Conservation (phyloP, 2,113 vertebrate genomes). For the Isichthys henryi region DNA sequence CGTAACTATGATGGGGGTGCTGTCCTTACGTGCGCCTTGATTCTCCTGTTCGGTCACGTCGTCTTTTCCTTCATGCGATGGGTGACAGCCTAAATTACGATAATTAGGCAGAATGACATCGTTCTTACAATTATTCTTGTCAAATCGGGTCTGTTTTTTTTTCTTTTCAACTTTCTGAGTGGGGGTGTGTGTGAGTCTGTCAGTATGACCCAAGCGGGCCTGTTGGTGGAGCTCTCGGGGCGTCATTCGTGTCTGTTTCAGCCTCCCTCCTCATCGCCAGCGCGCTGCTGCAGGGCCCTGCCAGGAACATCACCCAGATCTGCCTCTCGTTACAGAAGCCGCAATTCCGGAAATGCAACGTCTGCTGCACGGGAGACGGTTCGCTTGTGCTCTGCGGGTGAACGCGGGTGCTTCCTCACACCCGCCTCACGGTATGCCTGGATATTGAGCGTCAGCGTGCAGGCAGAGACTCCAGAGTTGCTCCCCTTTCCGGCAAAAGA, state of each 20-base stretch:
- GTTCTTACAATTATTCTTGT: background rate
- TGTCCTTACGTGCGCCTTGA: slow-evolving; percentile 37
- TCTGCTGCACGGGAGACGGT: background rate
- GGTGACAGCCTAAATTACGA: background rate
- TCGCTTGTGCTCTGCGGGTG: background rate
- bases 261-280: background rate
- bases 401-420: background rate
- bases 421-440: background rate
- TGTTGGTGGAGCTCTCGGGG: background rate
- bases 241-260: background rate
- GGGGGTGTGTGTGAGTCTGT: background rate
- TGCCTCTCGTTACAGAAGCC: background rate
- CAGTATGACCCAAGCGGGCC: background rate
- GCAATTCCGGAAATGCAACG: background rate
- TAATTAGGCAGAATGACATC: background rate
- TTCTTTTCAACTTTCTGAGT: background rate
- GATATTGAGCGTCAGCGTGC: background rate
- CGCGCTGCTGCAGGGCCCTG: background rate
- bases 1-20: slow-evolving; percentile 52
- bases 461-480: background rate
- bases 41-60: background rate
- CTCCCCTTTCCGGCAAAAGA: background rate
- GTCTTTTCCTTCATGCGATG: background rate
- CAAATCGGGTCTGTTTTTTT: background rate
- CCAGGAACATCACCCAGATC: background rate